phyloP scores from a whole-genome alignment of 2,888 invertebrate species.

The Calephelis perditalis region DNA sequence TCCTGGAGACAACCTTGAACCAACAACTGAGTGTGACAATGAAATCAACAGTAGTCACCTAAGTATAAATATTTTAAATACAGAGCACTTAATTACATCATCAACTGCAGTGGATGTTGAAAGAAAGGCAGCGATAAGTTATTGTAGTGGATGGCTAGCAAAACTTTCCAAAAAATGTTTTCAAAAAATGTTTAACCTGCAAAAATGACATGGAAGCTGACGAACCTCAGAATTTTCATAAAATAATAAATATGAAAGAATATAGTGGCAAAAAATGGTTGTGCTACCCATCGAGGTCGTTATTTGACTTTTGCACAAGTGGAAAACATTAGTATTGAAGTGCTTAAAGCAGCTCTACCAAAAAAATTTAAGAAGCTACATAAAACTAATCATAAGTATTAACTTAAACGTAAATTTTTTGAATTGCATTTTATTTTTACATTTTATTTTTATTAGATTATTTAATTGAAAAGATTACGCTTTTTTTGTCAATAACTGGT shows the following conservation, averaged over 20 bases:
- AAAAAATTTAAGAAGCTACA: no score
- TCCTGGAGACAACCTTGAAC: neutral
- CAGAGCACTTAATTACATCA: neutral
- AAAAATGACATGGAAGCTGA: neutral
- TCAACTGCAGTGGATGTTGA: neutral
- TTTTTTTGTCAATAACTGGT: no score
- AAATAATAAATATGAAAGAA: neutral
- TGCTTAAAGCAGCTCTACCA: no score
- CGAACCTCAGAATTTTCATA: neutral
- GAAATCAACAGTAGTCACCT: neutral
- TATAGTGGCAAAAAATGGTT: neutral
- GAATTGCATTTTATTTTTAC: no score
- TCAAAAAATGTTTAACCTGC: neutral
- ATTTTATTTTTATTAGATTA: no score
- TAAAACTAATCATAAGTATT: no score
- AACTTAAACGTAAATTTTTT: no score
- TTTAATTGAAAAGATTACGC: no score
- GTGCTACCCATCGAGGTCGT: no score
- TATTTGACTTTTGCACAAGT: no score
- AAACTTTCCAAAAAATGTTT: neutral
- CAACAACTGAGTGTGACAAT: neutral
- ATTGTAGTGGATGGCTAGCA: neutral
- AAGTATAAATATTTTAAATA: neutral
- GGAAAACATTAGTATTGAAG: no score
- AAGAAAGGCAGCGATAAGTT: neutral